Base-by-base conservation (phyloP, 2,888 invertebrate genomes). In the Amphipyra berbera region DNA sequence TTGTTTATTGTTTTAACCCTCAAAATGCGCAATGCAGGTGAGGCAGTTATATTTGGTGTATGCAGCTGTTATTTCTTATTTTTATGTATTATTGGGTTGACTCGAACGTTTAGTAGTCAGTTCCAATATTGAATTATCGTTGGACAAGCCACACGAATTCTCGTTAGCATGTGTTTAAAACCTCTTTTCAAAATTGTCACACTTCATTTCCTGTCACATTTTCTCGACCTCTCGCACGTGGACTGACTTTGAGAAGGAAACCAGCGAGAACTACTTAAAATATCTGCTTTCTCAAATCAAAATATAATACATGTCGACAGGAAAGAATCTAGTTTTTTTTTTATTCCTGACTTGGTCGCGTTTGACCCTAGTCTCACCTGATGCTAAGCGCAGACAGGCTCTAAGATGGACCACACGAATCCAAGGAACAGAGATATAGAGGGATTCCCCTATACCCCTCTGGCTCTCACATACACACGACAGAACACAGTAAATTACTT, bases 21-120 rank as follows among this genome's bases (percentile, higher is more conserved):
- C 64, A 57, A 78, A 83, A 76, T 82, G 82, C 83, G 84, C 87
- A 85, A 71, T 86, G 87, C 87, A 82, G 85, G 71, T 78, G 58
- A 61, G 49, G 58, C 46, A 55, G 68, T 64, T 56, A 47, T 53
- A 67, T 78, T 75, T 65, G 55, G 61, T 71, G 60, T 70, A 77
- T 72, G 73, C 72, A 74, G 61, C 38, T 65, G 72, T 71, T 74
- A 62, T 73, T 75, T 46, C 76, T 72, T 66, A 73, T 76, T 79
- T 78, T 63, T 53, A 54, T 52, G 55, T 73, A 57, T 73, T 77
- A 77, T 79, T 68, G 64, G 27, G 46, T 63, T 48, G 40, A 47
- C 40, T 58, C 2, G 27, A 56, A 66, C 46, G 46, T 52, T 61
- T n/a, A 33, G 7, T 55, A 54, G 41, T 61, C 35, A 21, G 41